Percentiles rank a stretch among this genome's conserved stretches.
These are phyloP conservation scores for Carduelis carduelis DNA, from an alignment of 2,797 vertebrate genomes.

Conservation along the genomic window DNA sequence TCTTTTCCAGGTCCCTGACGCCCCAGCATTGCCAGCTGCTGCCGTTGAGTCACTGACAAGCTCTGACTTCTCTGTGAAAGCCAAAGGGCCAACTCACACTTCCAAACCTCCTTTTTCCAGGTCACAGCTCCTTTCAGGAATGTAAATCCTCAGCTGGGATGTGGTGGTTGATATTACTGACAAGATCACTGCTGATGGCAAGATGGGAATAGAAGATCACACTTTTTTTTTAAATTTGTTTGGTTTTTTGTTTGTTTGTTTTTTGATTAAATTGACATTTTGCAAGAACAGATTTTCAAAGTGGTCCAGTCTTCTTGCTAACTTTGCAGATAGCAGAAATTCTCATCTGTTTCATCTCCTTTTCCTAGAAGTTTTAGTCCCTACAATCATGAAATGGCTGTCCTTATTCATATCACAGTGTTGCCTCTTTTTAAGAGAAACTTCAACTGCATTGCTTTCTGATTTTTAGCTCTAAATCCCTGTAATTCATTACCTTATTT, in stretches of 20 bases:
- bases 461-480: neutral
- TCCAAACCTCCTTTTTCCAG: neutral
- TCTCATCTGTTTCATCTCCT: neutral
- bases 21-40: neutral
- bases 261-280: neutral
- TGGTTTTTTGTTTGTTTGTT: neutral
- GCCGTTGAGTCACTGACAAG: neutral
- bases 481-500: neutral
- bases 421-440: neutral
- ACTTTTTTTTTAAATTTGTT: neutral
- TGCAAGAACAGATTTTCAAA: neutral
- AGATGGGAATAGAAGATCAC: neutral
- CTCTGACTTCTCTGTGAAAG: neutral
- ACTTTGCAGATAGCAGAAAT: neutral
- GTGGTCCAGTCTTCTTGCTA: neutral
- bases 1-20: neutral
- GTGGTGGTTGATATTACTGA: neutral
- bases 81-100: neutral
- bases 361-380: neutral
- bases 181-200: neutral
- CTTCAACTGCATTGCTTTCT: neutral
- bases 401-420: neutral
- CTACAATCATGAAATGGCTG: neutral
- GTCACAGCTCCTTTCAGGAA: slow-evolving; percentile 34
- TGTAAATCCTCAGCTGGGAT: neutral